phyloP scores from a whole-genome alignment of 1,140 invertebrate genomes.

The Drosophila sturtevanti region DNA sequence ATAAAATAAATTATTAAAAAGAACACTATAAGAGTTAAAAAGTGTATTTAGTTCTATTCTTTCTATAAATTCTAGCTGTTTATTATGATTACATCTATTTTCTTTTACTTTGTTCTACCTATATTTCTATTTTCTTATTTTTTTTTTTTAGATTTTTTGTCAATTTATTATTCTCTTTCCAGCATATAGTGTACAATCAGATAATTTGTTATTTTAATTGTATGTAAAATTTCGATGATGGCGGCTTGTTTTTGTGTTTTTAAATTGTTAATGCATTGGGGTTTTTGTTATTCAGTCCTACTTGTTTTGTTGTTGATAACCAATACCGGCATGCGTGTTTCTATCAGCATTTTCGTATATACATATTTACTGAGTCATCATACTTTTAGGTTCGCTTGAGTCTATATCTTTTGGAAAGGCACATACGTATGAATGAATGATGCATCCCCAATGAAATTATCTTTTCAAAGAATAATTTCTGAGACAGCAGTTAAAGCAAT shows the following conservation, averaged over 20 bases:
- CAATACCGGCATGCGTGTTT: not conserved
- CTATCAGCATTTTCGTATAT: not conserved
- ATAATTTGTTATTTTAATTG: not conserved
- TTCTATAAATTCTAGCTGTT: no score
- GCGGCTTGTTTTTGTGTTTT: not conserved
- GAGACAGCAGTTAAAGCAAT: not conserved
- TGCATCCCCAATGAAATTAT: not conserved
- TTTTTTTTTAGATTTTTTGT: no score
- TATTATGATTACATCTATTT: no score
- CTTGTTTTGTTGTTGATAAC: not conserved
- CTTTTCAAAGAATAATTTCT: not conserved
- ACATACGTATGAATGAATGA: not conserved
- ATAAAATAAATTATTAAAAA: no score
- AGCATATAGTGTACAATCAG: not conserved
- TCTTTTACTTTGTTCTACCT: no score
- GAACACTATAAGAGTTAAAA: no score
- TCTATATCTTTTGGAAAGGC: not conserved
- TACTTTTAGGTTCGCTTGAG: not conserved
- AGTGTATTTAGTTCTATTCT: no score
- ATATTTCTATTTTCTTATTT: no score
- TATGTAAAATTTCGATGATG: not conserved
- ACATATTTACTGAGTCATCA: not conserved
- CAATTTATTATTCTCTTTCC: no score
- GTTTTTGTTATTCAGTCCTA: not conserved
- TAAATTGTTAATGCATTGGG: not conserved